Conservation (phyloP, 2,797 vertebrate species). For the Cyclopterus lumpus region DNA sequence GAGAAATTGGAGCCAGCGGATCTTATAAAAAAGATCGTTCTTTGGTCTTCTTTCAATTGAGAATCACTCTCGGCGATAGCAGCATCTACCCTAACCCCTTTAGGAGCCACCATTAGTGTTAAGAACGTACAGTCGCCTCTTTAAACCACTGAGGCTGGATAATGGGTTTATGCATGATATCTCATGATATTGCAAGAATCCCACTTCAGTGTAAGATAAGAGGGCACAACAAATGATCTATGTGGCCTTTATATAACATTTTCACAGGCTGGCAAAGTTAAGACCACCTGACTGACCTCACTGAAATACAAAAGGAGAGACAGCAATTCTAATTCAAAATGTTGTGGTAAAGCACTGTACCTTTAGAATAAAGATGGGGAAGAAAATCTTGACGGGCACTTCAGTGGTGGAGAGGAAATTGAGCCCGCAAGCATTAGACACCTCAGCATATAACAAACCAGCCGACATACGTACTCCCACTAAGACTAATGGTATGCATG, state of each 20-base stretch:
- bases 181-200: not conserved
- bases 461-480: not conserved
- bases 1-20: too few species aligned
- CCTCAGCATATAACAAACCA: constrained; percentile 14
- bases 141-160: too few species aligned
- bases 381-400: constrained; percentile 24
- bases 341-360: not conserved
- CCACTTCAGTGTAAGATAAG: not conserved
- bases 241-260: not conserved
- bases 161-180: not conserved
- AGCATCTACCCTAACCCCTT: not conserved
- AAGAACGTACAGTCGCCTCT: not conserved
- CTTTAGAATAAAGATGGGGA: not conserved
- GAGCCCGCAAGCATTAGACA: constrained; percentile 5
- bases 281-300: not conserved
- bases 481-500: not conserved
- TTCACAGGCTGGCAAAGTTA: not conserved
- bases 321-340: not conserved
- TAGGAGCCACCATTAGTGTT: not conserved
- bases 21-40: too few species aligned
- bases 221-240: not conserved
- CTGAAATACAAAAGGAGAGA: constrained; percentile 8
- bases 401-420: constrained; percentile 40
- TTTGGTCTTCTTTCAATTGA: not conserved
- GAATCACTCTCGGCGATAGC: not conserved